Conservation (phyloP, 2,113 vertebrate species). For the Pelvicachromis taeniatus region DNA sequence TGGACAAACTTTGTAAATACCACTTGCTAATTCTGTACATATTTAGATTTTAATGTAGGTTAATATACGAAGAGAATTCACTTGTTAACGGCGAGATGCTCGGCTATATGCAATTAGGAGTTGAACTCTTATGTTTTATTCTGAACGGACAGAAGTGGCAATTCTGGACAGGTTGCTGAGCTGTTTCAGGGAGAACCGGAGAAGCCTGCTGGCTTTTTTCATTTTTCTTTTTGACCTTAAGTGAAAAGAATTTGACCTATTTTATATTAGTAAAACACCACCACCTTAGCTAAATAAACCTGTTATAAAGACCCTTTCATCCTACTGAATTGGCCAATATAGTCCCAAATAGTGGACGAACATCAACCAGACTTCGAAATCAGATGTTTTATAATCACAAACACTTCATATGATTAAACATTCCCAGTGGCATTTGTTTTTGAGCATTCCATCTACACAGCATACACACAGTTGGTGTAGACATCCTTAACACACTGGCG, state of each 20-base stretch:
- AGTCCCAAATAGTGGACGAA: not conserved
- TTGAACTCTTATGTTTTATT: slow-evolving; percentile 53
- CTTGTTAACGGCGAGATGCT: slow-evolving; percentile 51
- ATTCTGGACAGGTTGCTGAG: not conserved
- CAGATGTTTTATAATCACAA: not conserved
- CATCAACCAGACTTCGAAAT: not conserved
- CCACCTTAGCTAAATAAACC: not conserved
- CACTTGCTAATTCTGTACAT: slow-evolving; percentile 72
- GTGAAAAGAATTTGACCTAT: not conserved
- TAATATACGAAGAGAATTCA: slow-evolving; percentile 64
- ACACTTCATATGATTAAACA: slow-evolving; percentile 35
- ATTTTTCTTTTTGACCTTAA: not conserved
- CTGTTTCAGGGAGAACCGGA: not conserved
- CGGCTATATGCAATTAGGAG: slow-evolving; percentile 72
- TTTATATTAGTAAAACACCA: not conserved
- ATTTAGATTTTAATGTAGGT: slow-evolving; percentile 57
- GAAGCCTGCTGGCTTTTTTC: not conserved
- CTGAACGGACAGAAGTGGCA: slow-evolving; percentile 19
- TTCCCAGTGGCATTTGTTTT: slow-evolving; percentile 34
- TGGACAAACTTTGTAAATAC: slow-evolving; percentile 72
- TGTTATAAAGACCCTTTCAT: not conserved
- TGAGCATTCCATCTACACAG: slow-evolving; percentile 26
- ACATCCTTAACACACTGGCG: not conserved
- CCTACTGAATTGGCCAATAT: not conserved
- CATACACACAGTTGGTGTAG: not conserved